These are phyloP conservation scores for Melanargia galathea DNA, from an alignment of 2,888 invertebrate species.

Conservation along the genomic window DNA sequence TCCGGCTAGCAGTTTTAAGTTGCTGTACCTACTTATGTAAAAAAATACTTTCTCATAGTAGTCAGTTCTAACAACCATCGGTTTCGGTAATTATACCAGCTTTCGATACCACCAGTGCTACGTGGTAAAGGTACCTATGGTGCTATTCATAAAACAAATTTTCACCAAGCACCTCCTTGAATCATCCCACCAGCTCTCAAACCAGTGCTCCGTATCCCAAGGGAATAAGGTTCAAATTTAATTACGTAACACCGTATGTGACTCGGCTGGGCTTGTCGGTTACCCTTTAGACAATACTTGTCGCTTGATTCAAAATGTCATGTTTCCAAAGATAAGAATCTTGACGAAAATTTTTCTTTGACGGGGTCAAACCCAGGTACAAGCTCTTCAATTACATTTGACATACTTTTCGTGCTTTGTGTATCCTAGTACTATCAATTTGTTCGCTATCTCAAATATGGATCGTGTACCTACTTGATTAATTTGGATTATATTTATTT, in stretches of 20 bases:
- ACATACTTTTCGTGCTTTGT: conserved; percentile 55
- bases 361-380: conserved; percentile 71
- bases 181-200: not conserved
- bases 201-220: conserved; percentile 23
- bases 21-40: not conserved
- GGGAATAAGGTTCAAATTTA: conserved; percentile 43
- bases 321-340: conserved; percentile 71
- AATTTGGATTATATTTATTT: conserved; percentile 44
- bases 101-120: no score
- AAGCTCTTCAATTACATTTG: conserved; percentile 76
- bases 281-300: conserved; percentile 69
- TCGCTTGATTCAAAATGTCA: conserved; percentile 78
- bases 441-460: conserved; percentile 30
- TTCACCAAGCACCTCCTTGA: no score
- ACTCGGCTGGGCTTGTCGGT: conserved; percentile 16
- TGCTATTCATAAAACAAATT: no score
- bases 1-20: not conserved
- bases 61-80: no score
- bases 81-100: no score
- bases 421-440: conserved; percentile 25
- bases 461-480: conserved; percentile 24
- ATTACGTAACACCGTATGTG: conserved; percentile 54
- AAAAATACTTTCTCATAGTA: no score
- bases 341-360: conserved; percentile 74
- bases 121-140: no score